Base-by-base conservation (phyloP, 2,113 vertebrate genomes). In the Zosterops pallidus region DNA sequence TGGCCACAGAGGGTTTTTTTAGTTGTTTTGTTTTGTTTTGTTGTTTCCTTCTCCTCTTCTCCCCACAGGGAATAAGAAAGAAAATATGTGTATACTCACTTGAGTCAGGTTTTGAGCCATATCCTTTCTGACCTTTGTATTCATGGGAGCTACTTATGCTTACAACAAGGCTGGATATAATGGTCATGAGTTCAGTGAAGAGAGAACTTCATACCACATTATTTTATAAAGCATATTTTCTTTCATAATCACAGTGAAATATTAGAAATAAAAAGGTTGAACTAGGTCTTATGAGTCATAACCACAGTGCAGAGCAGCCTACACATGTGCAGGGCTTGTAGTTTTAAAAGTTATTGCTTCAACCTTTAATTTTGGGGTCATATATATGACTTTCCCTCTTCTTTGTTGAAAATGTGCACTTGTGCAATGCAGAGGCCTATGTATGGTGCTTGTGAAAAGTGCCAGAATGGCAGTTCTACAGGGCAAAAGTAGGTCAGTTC, bases 181-280 rank as follows among this genome's bases (percentile, higher is more conserved):
- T 62, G 41, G 60, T 68, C 53, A 49, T 60, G 80, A 83, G 64
- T 57, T 83, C 77, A 75, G 26, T 5, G 9, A 75, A 75, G 65
- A 74, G 59, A 71, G 44, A 84, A 35, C 42, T 92, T 90, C 65
- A 78, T 89, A 71, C 25, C 44, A 71, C 62, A 21, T 71, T 83
- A 57, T 93, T 95, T 81, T 78, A 82, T 83, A 94, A 71, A 65
- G 49, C 28, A 33, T 81, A 90, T 94, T 92, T 96, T 93, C 57
- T 86, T 92, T 86, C 65, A 63, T 82, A 94, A 94, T 86, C 49
- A 75, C 46, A 35, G 44, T 44, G 75, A 94, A 96, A 78, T 92
- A 86, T 60, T 68, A 68, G 64, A 93, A 95, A 90, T 80, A 83
- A 68, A 92, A 94, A 75, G 44, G 31, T 89, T 96, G 60, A 93